A percentile compares a stretch with the other conserved stretches of the same genome.
phyloP scores from a whole-genome alignment of 1,140 invertebrate genomes.

The Gonioctena quinquepunctata region DNA sequence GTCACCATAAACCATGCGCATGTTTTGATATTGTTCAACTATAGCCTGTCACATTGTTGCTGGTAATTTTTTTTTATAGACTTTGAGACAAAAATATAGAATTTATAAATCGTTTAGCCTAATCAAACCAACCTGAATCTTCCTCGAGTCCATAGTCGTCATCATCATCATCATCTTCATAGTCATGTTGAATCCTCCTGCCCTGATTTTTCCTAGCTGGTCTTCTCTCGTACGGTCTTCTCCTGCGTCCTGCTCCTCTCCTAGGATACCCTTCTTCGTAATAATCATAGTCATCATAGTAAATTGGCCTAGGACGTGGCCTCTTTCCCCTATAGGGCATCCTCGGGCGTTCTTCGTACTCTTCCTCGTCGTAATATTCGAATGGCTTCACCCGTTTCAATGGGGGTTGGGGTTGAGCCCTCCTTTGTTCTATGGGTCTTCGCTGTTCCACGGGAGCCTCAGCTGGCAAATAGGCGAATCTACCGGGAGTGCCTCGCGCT shows the following conservation, averaged over 20 bases:
- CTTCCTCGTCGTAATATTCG: constrained; percentile 57
- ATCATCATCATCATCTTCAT: constrained; percentile 23
- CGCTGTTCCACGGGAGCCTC: neutral
- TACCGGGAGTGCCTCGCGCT: constrained; percentile 13
- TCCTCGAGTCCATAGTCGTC: constrained; percentile 21
- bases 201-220: constrained; percentile 20
- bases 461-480: neutral
- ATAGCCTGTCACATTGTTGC: too few relatives aligned
- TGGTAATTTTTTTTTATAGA: too few relatives aligned
- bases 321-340: constrained; percentile 56
- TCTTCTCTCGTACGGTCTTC: constrained; percentile 27
- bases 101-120: too few relatives aligned
- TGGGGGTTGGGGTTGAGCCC: neutral
- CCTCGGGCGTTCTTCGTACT: constrained; percentile 65
- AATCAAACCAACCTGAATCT: neutral
- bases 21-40: too few relatives aligned
- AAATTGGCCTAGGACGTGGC: constrained; percentile 61
- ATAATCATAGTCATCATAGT: constrained; percentile 67
- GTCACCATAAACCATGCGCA: too few relatives aligned
- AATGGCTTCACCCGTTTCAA: constrained; percentile 52
- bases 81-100: too few relatives aligned
- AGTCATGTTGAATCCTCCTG: constrained; percentile 16
- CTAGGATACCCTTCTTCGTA: constrained; percentile 58
- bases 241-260: constrained; percentile 19
- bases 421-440: neutral